phyloP scores from a whole-genome alignment of 2,113 vertebrate species.

The Megalops atlanticus region DNA sequence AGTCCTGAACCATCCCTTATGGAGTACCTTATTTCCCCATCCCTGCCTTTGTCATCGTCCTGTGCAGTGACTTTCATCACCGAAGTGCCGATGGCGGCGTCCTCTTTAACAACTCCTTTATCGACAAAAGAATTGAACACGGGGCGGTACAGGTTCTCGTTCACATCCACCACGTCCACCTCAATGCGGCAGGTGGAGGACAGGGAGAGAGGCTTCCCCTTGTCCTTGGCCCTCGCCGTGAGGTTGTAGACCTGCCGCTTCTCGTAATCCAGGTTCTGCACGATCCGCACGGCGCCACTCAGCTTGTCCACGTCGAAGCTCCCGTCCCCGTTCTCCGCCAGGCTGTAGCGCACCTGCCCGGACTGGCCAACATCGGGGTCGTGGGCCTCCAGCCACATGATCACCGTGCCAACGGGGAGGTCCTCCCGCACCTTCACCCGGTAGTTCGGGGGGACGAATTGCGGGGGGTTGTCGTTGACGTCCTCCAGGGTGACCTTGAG shows the following conservation, averaged over 20 bases:
- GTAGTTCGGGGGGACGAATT: conserved; percentile 88
- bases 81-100: conserved; percentile 79
- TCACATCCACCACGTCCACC: conserved; percentile 91
- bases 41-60: conserved; percentile 86
- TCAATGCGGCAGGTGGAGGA: conserved; percentile 89
- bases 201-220: conserved; percentile 87
- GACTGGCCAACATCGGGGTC: conserved; percentile 89
- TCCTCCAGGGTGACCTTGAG: conserved; percentile 89
- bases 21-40: conserved; percentile 90
- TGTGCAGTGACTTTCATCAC: conserved; percentile 87
- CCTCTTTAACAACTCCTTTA: conserved; percentile 88
- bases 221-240: conserved; percentile 90
- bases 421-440: conserved; percentile 91
- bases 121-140: conserved; percentile 85
- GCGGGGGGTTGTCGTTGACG: conserved; percentile 92
- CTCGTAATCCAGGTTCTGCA: conserved; percentile 90
- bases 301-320: conserved; percentile 93
- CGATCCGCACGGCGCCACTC: conserved; percentile 87
- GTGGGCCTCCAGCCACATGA: conserved; percentile 90
- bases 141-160: conserved; percentile 89
- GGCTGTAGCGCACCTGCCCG: conserved; percentile 91
- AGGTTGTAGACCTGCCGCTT: conserved; percentile 89
- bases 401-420: conserved; percentile 87
- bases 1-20: conserved; percentile 92
- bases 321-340: conserved; percentile 84